A percentile compares a stretch with the other conserved stretches of the same genome.
Evolutionary conservation across 2,888 invertebrate genomes (phyloP).

Genomic region (Cheilosia pagana): DNA sequence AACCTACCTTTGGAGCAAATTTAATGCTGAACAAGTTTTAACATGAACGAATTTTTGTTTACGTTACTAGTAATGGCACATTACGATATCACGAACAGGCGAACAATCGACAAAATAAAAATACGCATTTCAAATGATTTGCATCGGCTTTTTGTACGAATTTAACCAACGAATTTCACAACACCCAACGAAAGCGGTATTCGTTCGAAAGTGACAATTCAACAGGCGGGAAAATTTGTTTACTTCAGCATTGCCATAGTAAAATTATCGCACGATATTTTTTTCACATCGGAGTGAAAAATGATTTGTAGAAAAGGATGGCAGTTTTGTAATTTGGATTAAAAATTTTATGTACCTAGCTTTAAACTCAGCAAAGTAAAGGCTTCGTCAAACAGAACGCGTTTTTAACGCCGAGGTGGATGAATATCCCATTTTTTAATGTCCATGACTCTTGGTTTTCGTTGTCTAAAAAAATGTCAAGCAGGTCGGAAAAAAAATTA

Average conservation of each 20-base stretch:
- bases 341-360: too few relatives aligned
- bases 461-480: too few relatives aligned
- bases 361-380: too few relatives aligned
- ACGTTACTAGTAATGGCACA: background rate
- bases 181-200: slow-evolving; percentile 33
- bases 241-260: slow-evolving; percentile 21
- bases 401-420: too few relatives aligned
- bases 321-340: too few relatives aligned
- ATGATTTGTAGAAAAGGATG: too few relatives aligned
- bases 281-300: too few relatives aligned
- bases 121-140: too few relatives aligned
- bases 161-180: slow-evolving; percentile 21
- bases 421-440: too few relatives aligned
- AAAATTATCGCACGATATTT: background rate
- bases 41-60: slow-evolving; percentile 12
- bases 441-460: too few relatives aligned
- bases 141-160: slow-evolving; percentile 14
- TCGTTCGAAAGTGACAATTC: slow-evolving; percentile 13
- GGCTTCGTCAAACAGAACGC: too few relatives aligned
- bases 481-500: too few relatives aligned
- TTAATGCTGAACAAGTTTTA: slow-evolving; percentile 21
- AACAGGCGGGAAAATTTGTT: slow-evolving; percentile 33
- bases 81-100: background rate
- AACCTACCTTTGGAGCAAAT: slow-evolving; percentile 12
- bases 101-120: background rate